Evolutionary conservation across 2,888 invertebrate species (phyloP).

Genomic region (Troides helena): DNA sequence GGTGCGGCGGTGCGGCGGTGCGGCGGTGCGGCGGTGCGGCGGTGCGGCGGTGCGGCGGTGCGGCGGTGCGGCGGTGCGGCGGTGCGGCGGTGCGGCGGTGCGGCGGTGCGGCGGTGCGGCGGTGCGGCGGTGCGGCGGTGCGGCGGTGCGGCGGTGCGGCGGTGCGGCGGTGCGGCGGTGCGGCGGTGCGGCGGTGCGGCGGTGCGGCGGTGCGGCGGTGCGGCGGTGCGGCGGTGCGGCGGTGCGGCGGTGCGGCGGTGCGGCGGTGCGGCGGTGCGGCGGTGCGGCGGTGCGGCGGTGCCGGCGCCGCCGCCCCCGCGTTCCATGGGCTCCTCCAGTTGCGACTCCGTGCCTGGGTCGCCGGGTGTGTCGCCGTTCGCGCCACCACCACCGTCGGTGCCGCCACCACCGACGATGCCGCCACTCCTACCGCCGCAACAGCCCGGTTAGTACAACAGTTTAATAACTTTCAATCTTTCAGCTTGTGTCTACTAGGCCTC

Average conservation of each 20-base stretch:
- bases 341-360: constrained; percentile 69
- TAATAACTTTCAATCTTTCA: no score
- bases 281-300: constrained; percentile 43
- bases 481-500: no score
- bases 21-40: constrained; percentile 39
- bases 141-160: constrained; percentile 49
- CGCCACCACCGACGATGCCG: constrained; percentile 74
- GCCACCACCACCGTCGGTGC: constrained; percentile 80
- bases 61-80: constrained; percentile 39
- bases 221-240: constrained; percentile 37
- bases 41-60: constrained; percentile 44
- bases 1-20: constrained; percentile 50
- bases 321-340: constrained; percentile 64
- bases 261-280: constrained; percentile 38
- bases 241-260: constrained; percentile 46
- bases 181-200: constrained; percentile 48
- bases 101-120: constrained; percentile 50
- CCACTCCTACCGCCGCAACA: constrained; percentile 73
- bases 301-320: constrained; percentile 60
- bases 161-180: constrained; percentile 35
- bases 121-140: constrained; percentile 33
- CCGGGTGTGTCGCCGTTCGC: constrained; percentile 70
- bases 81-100: constrained; percentile 44
- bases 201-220: constrained; percentile 46
- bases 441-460: constrained; percentile 61